Percentiles rank a stretch among this genome's conserved stretches.
phyloP scores from a whole-genome alignment of 2,113 vertebrate genomes.

The Megaleporinus macrocephalus region DNA sequence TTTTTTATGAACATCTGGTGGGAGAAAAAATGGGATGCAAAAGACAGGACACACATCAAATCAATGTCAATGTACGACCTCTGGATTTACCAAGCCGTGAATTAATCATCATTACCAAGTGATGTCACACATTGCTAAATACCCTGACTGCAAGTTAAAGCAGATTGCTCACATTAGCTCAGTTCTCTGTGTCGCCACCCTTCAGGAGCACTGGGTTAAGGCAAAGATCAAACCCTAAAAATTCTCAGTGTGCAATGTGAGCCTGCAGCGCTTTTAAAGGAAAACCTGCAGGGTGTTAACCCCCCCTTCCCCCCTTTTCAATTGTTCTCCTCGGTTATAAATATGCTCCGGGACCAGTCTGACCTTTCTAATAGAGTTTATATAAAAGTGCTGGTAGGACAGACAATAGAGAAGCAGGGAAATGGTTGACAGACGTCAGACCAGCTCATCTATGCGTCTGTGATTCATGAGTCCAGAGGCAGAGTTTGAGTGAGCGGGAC shows the following conservation, averaged over 20 bases:
- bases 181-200: neutral
- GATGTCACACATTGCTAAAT: neutral
- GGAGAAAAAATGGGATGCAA: constrained; percentile 2
- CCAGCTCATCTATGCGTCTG: neutral
- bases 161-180: neutral
- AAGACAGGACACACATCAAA: constrained; percentile 6
- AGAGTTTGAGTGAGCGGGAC: constrained; percentile 15
- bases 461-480: constrained; percentile 6
- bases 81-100: constrained; percentile 23
- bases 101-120: neutral
- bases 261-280: constrained; percentile 56
- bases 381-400: constrained; percentile 22
- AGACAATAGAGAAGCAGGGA: constrained; percentile 21
- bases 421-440: constrained; percentile 24
- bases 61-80: constrained; percentile 12
- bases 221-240: constrained; percentile 28
- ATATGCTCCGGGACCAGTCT: constrained; percentile 53
- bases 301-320: constrained; percentile 62
- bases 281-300: constrained; percentile 66
- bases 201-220: constrained; percentile 22
- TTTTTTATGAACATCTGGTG: constrained; percentile 26
- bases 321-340: constrained; percentile 68
- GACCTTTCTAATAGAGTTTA: constrained; percentile 54
- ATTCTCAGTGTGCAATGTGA: neutral
- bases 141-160: neutral